Conservation (phyloP, 1,140 invertebrate species). For the Samia ricini region DNA sequence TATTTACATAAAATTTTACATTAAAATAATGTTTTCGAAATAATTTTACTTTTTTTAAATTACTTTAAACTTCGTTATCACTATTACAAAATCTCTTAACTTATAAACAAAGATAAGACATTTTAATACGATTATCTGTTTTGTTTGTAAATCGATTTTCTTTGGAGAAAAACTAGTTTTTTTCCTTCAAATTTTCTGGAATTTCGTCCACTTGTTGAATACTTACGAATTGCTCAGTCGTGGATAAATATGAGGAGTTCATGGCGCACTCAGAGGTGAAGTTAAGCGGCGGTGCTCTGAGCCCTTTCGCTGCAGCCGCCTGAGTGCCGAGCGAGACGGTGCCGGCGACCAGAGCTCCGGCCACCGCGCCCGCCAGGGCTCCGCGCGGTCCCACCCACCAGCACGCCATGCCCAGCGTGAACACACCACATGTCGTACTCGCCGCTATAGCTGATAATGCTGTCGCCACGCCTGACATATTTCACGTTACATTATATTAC, state of each 20-base stretch:
- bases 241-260: slow-evolving; percentile 31
- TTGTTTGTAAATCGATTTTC: too few relatives aligned
- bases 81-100: too few relatives aligned
- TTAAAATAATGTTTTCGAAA: too few relatives aligned
- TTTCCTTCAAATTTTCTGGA: too few relatives aligned
- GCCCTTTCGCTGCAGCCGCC: slow-evolving; percentile 47
- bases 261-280: slow-evolving; percentile 34
- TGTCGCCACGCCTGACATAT: slow-evolving; percentile 82
- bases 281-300: slow-evolving; percentile 43
- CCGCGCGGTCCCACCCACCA: slow-evolving; percentile 88
- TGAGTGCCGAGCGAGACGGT: slow-evolving; percentile 79
- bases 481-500: too few relatives aligned
- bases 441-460: slow-evolving; percentile 90
- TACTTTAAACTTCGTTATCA: too few relatives aligned
- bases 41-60: too few relatives aligned
- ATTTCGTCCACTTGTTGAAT: too few relatives aligned
- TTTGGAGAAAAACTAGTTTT: too few relatives aligned
- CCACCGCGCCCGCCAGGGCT: slow-evolving; percentile 78
- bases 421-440: slow-evolving; percentile 90
- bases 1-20: too few relatives aligned
- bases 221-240: slow-evolving; percentile 26
- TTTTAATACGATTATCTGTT: too few relatives aligned
- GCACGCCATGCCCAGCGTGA: slow-evolving; percentile 90
- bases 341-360: slow-evolving; percentile 78
- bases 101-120: too few relatives aligned